A percentile compares a stretch with the other conserved stretches of the same genome.
These are phyloP conservation scores for Bombus haemorrhoidalis DNA, from an alignment of 1,140 invertebrate species.

Conservation along the genomic window DNA sequence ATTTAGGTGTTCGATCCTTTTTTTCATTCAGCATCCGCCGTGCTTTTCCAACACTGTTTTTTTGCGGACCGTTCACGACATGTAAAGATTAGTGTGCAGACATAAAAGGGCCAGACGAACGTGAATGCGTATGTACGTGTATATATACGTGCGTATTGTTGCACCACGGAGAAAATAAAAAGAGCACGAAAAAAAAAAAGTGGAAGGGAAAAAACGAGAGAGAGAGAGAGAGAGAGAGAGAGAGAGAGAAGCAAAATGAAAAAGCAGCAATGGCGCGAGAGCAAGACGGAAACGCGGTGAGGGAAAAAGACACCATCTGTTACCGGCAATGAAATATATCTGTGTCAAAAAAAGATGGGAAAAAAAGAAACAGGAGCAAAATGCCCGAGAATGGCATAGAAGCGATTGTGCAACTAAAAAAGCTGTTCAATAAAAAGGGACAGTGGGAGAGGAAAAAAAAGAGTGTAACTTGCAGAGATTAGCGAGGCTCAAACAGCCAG, in stretches of 20 bases:
- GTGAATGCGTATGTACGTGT: background rate
- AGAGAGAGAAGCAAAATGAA: background rate
- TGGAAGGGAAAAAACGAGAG: background rate
- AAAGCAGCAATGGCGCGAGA: background rate
- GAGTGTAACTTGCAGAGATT: conserved; percentile 26
- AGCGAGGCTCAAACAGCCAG: background rate
- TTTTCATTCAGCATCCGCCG: background rate
- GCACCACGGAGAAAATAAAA: background rate
- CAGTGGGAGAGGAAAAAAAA: background rate
- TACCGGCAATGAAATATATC: conserved; percentile 34
- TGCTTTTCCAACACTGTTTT: background rate
- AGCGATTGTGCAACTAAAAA: background rate
- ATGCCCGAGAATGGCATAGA: background rate
- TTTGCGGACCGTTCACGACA: background rate
- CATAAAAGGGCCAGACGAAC: conserved; percentile 4
- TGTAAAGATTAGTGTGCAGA: conserved; percentile 1
- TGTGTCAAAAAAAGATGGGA: conserved; percentile 11
- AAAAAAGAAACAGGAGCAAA: background rate
- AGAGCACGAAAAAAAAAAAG: background rate
- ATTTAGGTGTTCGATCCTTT: background rate
- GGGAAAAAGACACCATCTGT: conserved; percentile 15
- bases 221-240: background rate
- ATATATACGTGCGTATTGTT: background rate
- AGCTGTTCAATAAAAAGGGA: background rate
- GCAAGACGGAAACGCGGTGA: background rate